Evolutionary conservation across 1,140 invertebrate genomes (phyloP), one percentile per base, ranked within the genome.

Genomic region (Bursaphelenchus mucronatus): DNA sequence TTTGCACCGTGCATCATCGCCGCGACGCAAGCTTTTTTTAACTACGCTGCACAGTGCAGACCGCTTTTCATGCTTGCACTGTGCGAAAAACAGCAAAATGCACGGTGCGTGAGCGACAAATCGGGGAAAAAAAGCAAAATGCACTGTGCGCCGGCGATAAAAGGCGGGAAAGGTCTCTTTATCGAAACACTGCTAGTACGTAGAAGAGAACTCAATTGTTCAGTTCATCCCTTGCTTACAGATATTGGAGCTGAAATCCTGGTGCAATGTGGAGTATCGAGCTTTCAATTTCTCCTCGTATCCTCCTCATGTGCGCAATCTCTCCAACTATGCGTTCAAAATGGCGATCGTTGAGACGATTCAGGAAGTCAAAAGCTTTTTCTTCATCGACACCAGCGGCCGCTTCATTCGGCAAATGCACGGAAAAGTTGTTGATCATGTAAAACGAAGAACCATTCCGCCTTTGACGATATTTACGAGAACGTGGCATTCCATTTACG

Each of bases 351-450:
- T 59, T 39, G 57, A 59, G 10, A 39, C 45, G 39, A n/a, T 59
- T n/a, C 57, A 44, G 45, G 40, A 59, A 30, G 13, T 44, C 40
- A 59, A 30, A 40, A 44, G 40, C 40, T 59, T 59, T 39, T 45
- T 59, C 40, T 59, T 40, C 47, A 30, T 40, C 3, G 57, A 59
- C 41, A 44, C 57, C n/a, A 59, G 57, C 45, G 57, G 13, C 11
- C 57, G 30, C 7, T 40, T 59, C 3, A n/a, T 30, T 11, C 2
- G 6, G 57, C 13, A 2, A 17, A 13, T n/a, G 15, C 40, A 44
- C 1, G 45, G 1, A n/a, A 11, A 59, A 59, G 19, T 59, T 3
- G 3, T 59, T 1, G 40, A 11, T 11, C 57, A n/a, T 15, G 57
- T 59, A 17, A 39, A 59, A 40, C 41, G 40, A 39, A 44, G 39